These are phyloP conservation scores for Gadus macrocephalus DNA, from an alignment of 2,113 vertebrate species.

Conservation along the genomic window DNA sequence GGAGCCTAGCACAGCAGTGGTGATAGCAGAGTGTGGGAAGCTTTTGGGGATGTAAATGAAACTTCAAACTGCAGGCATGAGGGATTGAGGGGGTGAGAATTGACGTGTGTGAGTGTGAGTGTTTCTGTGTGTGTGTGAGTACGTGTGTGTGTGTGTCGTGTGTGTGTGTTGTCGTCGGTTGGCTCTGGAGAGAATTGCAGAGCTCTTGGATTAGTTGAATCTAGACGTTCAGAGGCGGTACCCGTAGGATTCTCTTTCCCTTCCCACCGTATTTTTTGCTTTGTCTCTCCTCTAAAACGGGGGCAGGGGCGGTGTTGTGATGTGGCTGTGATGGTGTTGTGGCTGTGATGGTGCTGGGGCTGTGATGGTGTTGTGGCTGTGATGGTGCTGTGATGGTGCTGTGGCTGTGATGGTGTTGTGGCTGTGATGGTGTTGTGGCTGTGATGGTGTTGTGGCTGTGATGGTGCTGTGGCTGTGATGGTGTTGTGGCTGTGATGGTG, in stretches of 20 bases:
- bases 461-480: too few relatives aligned
- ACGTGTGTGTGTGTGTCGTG: too few relatives aligned
- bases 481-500: too few relatives aligned
- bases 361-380: too few relatives aligned
- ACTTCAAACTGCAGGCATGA: constrained; percentile 11
- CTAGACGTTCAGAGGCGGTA: constrained; percentile 40
- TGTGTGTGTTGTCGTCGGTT: not conserved
- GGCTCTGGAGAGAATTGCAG: constrained; percentile 24
- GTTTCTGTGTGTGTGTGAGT: too few relatives aligned
- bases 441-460: too few relatives aligned
- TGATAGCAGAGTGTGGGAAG: not conserved
- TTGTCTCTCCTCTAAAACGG: not conserved
- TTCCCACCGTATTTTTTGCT: not conserved
- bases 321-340: too few relatives aligned
- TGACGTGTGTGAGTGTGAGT: constrained; percentile 1
- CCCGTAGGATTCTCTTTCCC: constrained; percentile 23
- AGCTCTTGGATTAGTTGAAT: constrained; percentile 55
- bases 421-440: too few relatives aligned
- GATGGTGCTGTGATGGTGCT: too few relatives aligned
- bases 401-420: too few relatives aligned
- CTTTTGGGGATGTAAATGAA: constrained; percentile 16
- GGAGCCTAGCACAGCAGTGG: not conserved
- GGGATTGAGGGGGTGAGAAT: constrained; percentile 8
- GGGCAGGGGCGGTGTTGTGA: not conserved
- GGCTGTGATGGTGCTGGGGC: too few relatives aligned